A percentile compares a stretch with the other conserved stretches of the same genome.
These are phyloP conservation scores for Gnathonemus longibarbis DNA, from an alignment of 2,113 vertebrate species.

Conservation along the genomic window DNA sequence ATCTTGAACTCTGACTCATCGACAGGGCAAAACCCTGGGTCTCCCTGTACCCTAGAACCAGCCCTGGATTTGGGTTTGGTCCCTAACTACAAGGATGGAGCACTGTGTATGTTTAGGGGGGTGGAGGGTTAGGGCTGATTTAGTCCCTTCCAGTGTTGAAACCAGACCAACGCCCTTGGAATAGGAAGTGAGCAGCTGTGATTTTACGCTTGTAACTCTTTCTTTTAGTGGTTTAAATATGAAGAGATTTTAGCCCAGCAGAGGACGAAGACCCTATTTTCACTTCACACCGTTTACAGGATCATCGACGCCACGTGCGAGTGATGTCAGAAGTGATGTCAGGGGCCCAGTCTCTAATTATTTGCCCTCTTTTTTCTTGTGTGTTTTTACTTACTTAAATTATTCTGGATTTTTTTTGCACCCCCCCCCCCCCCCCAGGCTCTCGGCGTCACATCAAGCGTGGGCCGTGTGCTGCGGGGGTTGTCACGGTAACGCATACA, in stretches of 20 bases:
- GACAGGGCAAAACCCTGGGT: background rate
- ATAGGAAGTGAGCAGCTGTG: background rate
- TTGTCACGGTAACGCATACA: constrained; percentile 11
- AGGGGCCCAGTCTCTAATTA: background rate
- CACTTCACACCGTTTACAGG: background rate
- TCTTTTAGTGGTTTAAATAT: background rate
- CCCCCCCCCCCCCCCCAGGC: background rate
- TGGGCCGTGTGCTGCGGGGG: background rate
- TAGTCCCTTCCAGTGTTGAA: background rate
- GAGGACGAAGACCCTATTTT: background rate
- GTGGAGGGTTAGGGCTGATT: background rate
- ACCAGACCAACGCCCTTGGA: background rate
- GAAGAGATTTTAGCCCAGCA: background rate
- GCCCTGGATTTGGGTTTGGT: background rate
- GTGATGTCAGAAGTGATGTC: background rate
- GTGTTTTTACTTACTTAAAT: background rate
- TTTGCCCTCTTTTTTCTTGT: background rate
- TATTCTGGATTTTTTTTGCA: background rate
- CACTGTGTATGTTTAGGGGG: background rate
- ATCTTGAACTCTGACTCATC: background rate
- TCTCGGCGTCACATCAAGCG: background rate
- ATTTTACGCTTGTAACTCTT: background rate
- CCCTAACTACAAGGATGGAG: background rate
- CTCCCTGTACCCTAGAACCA: background rate
- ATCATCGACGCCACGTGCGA: background rate